Evolutionary conservation across 92 coral and sea anemone species (phyloP), one percentile per base, ranked within the genome.

Genomic region (Blastomussa wellsi): DNA sequence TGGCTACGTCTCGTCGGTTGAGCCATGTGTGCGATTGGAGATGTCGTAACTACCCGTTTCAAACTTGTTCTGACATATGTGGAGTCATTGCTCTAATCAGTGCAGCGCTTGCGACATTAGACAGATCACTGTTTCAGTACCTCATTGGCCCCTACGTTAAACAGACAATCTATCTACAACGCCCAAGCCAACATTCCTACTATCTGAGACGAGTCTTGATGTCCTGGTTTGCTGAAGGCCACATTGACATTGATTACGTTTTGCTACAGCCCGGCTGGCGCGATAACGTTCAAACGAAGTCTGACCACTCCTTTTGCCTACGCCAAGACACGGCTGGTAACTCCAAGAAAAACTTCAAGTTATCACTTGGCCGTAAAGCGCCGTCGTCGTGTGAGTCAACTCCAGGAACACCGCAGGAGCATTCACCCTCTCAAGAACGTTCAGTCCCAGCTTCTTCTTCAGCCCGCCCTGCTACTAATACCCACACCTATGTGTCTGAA

Each of bases 181-280:
- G 67, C 26, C 84, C 88, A 42, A 76, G 59, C 60, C 83, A 66
- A 76, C 51, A 85, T 49, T 20, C 84, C 33, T 69, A 59, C 47
- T 78, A 85, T 42, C 37, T 85, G 33, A 17, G 84, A 41, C 33
- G 84, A 53, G 59, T 85, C 72, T 49, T 86, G 33, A 86, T 86
- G 83, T 68, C 72, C 20, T 86, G 89, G 89, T 86, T 78, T 71
- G 86, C 69, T 7, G 68, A 86, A 69, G 36, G 84, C 37, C 68
- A 29, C 44, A 57, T 79, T 44, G 79, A 78, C 10, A 78, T 86
- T 17, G 39, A 86, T 53, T 86, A 79, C 33, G 71, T 79, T 29
- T 55, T 79, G 20, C 77, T 51, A 22, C 75, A 62, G 1, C 67
- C 26, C 36, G 82, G 41, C 28, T 78, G 82, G 72, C 31, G 72